Evolutionary conservation across 92 coral and sea anemone species (phyloP), one percentile per base, ranked within the genome.

Genomic region (Plumapathes pennacea): DNA sequence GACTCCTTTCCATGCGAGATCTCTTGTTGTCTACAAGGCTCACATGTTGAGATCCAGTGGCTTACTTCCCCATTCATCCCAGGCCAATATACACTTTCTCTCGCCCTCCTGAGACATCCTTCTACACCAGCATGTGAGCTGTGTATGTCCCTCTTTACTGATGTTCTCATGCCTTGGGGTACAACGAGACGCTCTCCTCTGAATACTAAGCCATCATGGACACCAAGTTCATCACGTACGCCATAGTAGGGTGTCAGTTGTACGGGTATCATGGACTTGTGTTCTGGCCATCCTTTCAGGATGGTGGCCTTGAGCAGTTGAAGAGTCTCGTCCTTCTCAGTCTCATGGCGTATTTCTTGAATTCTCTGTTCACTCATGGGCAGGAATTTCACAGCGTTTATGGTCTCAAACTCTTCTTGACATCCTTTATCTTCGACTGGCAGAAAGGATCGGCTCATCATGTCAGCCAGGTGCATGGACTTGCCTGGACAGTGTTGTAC

Each of bases 281-380:
- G 11, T 2, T 42, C 64, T 31, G 65, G 65, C 75, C 75, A 67
- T 14, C 65, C 75, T 34, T 55, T 36, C 20, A 21, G 65, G 46
- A 67, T 67, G 32, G 45, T 23, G 12, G 13, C 32, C 36, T 54
- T 52, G 1, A 40, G 54, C 8, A 14, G 41, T 33, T 43, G 75
- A 3, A 67, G 29, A 20, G 46, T 25, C 13, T 27, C 34, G 31
- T 67, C 64, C 5, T 17, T 27, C 7, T 5, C 44, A 25, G 62
- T 67, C 45, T 54, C 42, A 6, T 31, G 53, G 32, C 22, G 42
- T 13, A 67, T 40, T 38, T 67, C 51, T 0, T 24, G 44, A 4
- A 54, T 50, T 22, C 34, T 44, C 44, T 42, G 46, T 0, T 54
- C 56, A 12, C 18, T 45, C 61, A 67, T 55, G 18, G 23, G 23